Percentiles rank a stretch among this genome's conserved stretches.
phyloP scores from a whole-genome alignment of 2,888 invertebrate species.

The Apamea monoglypha region DNA sequence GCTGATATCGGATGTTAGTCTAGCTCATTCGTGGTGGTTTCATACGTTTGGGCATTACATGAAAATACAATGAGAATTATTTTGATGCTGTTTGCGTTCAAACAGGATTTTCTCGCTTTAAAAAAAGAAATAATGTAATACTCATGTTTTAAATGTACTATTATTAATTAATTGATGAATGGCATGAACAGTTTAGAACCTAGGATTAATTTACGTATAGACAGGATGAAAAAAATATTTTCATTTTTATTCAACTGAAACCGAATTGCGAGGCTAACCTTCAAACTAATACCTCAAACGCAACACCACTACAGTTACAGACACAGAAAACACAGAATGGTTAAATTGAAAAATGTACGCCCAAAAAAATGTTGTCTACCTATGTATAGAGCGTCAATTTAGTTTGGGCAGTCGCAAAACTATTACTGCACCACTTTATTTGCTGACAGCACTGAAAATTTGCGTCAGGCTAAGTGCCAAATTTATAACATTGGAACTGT shows the following conservation, averaged over 20 bases:
- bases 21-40: slow-evolving; percentile 32
- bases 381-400: slow-evolving; percentile 80
- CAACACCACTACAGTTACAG: slow-evolving; percentile 46
- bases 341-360: slow-evolving; percentile 77
- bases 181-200: not conserved
- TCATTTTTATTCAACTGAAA: slow-evolving; percentile 1
- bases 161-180: not conserved
- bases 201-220: not conserved
- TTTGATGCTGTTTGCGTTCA: slow-evolving; percentile 13
- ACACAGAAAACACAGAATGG: slow-evolving; percentile 64
- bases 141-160: not conserved
- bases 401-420: slow-evolving; percentile 83
- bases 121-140: not conserved
- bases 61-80: slow-evolving; percentile 35
- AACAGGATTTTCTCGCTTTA: not conserved
- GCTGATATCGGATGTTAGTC: slow-evolving; percentile 48
- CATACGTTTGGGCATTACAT: slow-evolving; percentile 21
- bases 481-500: slow-evolving; percentile 88
- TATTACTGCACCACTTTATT: slow-evolving; percentile 88
- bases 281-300: slow-evolving; percentile 48
- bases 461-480: slow-evolving; percentile 90
- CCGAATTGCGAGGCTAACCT: slow-evolving; percentile 11
- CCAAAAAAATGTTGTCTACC: slow-evolving; percentile 75
- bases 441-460: slow-evolving; percentile 88
- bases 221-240: not conserved